Evolutionary conservation across 2,113 vertebrate genomes (phyloP).

Genomic region (Capra hircus): DNA sequence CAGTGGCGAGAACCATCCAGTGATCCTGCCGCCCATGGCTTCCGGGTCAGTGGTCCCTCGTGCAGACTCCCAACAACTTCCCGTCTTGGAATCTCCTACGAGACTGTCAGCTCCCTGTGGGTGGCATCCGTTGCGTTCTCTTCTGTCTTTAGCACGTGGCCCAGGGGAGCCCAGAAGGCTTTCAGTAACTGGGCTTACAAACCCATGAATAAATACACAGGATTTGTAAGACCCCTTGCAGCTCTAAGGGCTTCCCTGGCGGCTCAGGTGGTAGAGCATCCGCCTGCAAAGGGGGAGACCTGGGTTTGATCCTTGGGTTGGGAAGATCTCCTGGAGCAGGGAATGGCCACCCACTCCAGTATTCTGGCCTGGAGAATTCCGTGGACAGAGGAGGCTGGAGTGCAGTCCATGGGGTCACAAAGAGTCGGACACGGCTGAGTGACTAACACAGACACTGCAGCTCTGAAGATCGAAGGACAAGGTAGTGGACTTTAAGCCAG

Average conservation of each 20-base stretch:
- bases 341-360: neutral
- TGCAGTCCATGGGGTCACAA: neutral
- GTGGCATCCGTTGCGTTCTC: neutral
- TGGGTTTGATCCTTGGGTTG: neutral
- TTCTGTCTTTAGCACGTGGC: neutral
- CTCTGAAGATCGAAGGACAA: neutral
- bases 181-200: neutral
- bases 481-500: too few species aligned
- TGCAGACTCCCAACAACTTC: neutral
- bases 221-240: neutral
- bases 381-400: neutral
- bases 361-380: neutral
- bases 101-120: neutral
- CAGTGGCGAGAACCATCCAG: fast-evolving
- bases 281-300: neutral
- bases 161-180: neutral
- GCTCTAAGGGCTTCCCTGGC: neutral
- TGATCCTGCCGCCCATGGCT: fast-evolving
- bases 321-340: neutral
- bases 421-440: neutral
- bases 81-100: neutral
- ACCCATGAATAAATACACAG: neutral
- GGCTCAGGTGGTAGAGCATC: neutral
- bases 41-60: neutral
- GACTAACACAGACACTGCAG: neutral